Evolutionary conservation across 2,888 invertebrate species (phyloP).

Genomic region (Cerastoderma edule): DNA sequence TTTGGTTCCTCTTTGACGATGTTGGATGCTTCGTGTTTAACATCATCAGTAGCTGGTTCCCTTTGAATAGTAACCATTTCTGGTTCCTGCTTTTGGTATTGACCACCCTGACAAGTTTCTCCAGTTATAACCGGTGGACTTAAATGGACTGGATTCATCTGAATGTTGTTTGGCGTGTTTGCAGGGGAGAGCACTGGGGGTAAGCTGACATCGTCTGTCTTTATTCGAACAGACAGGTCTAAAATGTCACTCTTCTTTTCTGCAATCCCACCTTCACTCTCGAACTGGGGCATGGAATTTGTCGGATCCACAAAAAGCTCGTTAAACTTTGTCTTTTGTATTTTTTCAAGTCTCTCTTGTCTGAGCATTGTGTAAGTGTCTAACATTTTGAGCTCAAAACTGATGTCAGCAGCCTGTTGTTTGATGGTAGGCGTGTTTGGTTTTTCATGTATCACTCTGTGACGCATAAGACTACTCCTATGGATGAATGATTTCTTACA

Average conservation of each 20-base stretch:
- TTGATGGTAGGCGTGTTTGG: slow-evolving; percentile 36
- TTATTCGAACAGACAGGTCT: slow-evolving; percentile 52
- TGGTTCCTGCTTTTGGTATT: slow-evolving; percentile 13
- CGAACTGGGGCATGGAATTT: neutral
- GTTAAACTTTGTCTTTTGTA: slow-evolving; percentile 34
- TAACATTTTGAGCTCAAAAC: slow-evolving; percentile 57
- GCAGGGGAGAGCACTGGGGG: slow-evolving; percentile 57
- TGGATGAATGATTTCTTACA: slow-evolving; percentile 57
- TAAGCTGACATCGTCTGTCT: slow-evolving; percentile 34
- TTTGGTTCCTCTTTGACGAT: neutral
- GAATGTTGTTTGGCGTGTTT: slow-evolving; percentile 17
- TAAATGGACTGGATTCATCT: slow-evolving; percentile 34
- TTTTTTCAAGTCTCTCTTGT: slow-evolving; percentile 41
- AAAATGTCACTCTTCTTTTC: slow-evolving; percentile 33
- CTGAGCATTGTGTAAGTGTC: slow-evolving; percentile 56
- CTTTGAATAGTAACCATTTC: neutral
- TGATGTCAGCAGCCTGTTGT: slow-evolving; percentile 47
- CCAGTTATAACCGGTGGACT: slow-evolving; percentile 58
- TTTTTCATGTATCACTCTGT: slow-evolving; percentile 47
- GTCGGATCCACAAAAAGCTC: slow-evolving; percentile 21
- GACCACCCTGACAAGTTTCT: slow-evolving; percentile 18
- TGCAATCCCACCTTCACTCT: neutral
- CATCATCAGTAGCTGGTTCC: neutral
- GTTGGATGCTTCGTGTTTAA: slow-evolving; percentile 7
- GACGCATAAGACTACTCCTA: slow-evolving; percentile 59